Evolutionary conservation across 2,797 vertebrate species (phyloP), one percentile per base, ranked within the genome.

Genomic region (Trichosurus vulpecula): DNA sequence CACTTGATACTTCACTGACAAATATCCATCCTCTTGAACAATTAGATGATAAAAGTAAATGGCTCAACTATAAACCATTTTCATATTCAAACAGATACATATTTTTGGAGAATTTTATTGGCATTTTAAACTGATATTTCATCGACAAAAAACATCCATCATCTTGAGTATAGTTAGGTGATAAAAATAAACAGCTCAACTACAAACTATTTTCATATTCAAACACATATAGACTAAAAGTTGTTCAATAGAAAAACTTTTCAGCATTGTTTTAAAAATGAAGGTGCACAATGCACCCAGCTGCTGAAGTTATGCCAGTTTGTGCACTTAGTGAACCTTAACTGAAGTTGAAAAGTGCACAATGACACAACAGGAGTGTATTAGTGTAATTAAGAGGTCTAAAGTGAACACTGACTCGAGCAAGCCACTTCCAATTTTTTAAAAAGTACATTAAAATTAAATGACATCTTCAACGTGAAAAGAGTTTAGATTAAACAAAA

Each of bases 401-500:
- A 94, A 91, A 96, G 95, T 91, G 6, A 95, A 92, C 12, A 52
- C 1, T 74, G 16, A 96, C 81, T 95, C 54, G 25, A 95, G 27
- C 4, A 19, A 93, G 81, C 4, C n/a, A 92, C 16, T 93, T 47
- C 93, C 16, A 95, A 91, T 47, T 94, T 22, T 25, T 92, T 91
- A 90, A 91, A 96, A 95, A 56, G 91, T 91, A 94, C 92, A 92
- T 90, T 93, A 54, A 96, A 92, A 97, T 29, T 91, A 91, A 92
- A 94, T 94, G 51, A 52, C 22, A 27, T 93, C 58, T 52, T 92
- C 53, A 96, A 53, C 35, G 93, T 52, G 90, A 6, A 97, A 92
- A 91, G 94, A 74, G 91, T 95, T 94, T 81, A 92, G 96, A 92
- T 94, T 81, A 96, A 25, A n/a, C 58, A 90, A 97, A 96, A 93